A percentile compares a stretch with the other conserved stretches of the same genome.
These are phyloP conservation scores for Danio rerio DNA, from an alignment of 2,113 vertebrate species.

Conservation along the genomic window DNA sequence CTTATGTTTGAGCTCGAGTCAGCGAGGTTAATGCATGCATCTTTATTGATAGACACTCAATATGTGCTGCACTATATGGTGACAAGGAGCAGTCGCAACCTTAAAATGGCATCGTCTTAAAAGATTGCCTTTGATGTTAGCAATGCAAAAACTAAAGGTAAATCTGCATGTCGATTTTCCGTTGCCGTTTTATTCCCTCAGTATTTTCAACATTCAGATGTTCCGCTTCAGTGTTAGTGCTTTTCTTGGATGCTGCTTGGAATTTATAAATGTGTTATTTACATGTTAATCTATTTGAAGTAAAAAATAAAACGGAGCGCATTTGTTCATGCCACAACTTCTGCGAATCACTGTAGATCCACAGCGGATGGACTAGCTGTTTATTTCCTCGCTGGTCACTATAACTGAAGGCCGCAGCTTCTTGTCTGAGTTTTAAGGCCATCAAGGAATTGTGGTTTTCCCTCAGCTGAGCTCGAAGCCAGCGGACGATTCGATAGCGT, in stretches of 20 bases:
- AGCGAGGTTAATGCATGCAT: conserved; percentile 7
- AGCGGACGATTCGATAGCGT: conserved; percentile 95
- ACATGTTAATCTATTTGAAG: conserved; percentile 36
- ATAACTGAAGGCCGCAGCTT: background rate
- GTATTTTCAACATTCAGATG: background rate
- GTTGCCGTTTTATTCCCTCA: background rate
- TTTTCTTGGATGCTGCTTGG: conserved; percentile 9
- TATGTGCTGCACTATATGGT: background rate
- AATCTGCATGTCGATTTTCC: conserved; percentile 49
- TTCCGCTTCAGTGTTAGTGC: background rate
- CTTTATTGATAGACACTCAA: conserved; percentile 22
- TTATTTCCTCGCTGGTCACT: background rate
- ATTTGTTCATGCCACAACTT: conserved; percentile 13
- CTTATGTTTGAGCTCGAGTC: conserved; percentile 3
- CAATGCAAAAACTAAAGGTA: conserved; percentile 31
- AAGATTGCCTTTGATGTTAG: background rate
- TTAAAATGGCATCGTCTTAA: background rate
- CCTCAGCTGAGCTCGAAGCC: conserved; percentile 97
- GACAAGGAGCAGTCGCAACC: background rate
- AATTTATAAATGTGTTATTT: conserved; percentile 11
- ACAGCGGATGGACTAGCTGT: conserved; percentile 2
- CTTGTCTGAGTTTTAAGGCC: conserved; percentile 3
- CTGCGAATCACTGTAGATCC: background rate
- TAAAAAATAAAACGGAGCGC: background rate
- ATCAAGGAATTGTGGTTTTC: background rate